phyloP scores from a whole-genome alignment of 1,140 invertebrate genomes.

The Listronotus bonariensis region DNA sequence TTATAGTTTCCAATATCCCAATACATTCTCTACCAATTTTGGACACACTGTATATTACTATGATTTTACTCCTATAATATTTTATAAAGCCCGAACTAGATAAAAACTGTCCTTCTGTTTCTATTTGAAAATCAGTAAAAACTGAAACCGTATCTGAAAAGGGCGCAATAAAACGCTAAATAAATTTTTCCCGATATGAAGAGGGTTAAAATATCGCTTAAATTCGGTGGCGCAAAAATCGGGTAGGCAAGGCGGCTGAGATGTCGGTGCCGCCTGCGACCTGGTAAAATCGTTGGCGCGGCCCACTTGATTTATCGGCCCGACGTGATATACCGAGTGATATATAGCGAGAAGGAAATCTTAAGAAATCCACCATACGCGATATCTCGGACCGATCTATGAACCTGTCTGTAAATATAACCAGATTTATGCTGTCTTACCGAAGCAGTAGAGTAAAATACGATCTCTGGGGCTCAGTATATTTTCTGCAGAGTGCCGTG shows the following conservation, averaged over 20 bases:
- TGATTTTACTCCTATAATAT: too few relatives aligned
- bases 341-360: constrained; percentile 45
- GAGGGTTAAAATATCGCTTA: constrained; percentile 39
- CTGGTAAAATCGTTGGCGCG: constrained; percentile 39
- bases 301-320: constrained; percentile 48
- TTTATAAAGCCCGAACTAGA: too few relatives aligned
- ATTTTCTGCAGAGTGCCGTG: constrained; percentile 30
- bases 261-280: constrained; percentile 47
- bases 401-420: constrained; percentile 51
- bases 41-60: too few relatives aligned
- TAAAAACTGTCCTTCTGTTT: constrained; percentile 14
- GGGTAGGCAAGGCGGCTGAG: constrained; percentile 25
- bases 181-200: constrained; percentile 35
- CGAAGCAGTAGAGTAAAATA: constrained; percentile 27
- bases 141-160: constrained; percentile 23
- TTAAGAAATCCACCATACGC: constrained; percentile 51
- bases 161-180: constrained; percentile 34
- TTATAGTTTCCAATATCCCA: too few relatives aligned
- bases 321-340: constrained; percentile 51
- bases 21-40: too few relatives aligned
- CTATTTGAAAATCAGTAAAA: constrained; percentile 22
- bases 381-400: constrained; percentile 52
- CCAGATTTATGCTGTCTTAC: constrained; percentile 49
- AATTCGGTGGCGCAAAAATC: constrained; percentile 34
- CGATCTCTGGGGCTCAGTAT: constrained; percentile 26